A percentile compares a stretch with the other conserved stretches of the same genome.
Evolutionary conservation across 1,140 invertebrate genomes (phyloP).

Genomic region (Eurytemora carolleeae): DNA sequence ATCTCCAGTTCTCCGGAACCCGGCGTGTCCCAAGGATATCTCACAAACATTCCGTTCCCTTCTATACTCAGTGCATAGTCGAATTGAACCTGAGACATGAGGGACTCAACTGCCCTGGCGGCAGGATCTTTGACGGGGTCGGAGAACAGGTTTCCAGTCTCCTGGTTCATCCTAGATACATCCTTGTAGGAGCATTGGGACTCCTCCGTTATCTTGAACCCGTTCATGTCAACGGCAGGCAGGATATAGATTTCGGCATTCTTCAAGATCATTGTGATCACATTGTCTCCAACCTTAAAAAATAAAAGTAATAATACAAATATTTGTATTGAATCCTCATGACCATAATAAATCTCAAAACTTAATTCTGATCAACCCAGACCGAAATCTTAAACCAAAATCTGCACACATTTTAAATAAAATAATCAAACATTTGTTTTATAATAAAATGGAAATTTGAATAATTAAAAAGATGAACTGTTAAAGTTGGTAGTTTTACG

Average conservation of each 20-base stretch:
- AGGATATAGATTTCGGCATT: slow-evolving; percentile 56
- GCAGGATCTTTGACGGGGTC: slow-evolving; percentile 9
- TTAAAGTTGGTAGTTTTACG: too few relatives aligned
- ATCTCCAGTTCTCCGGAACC: slow-evolving; percentile 16
- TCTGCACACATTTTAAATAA: too few relatives aligned
- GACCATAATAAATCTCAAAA: too few relatives aligned
- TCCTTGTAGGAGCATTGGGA: slow-evolving; percentile 23
- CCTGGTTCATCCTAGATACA: slow-evolving; percentile 19
- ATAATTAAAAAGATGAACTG: too few relatives aligned
- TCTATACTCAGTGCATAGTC: slow-evolving; percentile 24
- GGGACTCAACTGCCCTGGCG: slow-evolving; percentile 9
- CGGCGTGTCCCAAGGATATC: slow-evolving; percentile 21
- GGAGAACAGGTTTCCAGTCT: slow-evolving; percentile 17
- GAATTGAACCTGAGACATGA: slow-evolving; percentile 17
- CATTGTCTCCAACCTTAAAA: slow-evolving; percentile 40
- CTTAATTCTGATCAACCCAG: too few relatives aligned
- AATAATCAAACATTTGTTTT: too few relatives aligned
- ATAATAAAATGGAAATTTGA: too few relatives aligned
- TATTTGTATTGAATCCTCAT: too few relatives aligned
- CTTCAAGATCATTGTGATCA: slow-evolving; percentile 40
- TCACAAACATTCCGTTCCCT: slow-evolving; percentile 25
- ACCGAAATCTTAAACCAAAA: too few relatives aligned
- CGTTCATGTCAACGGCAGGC: slow-evolving; percentile 31
- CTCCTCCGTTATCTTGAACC: slow-evolving; percentile 18
- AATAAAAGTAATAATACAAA: too few relatives aligned